Evolutionary conservation across 2,888 invertebrate species (phyloP).

Genomic region (Chironomus tentans): DNA sequence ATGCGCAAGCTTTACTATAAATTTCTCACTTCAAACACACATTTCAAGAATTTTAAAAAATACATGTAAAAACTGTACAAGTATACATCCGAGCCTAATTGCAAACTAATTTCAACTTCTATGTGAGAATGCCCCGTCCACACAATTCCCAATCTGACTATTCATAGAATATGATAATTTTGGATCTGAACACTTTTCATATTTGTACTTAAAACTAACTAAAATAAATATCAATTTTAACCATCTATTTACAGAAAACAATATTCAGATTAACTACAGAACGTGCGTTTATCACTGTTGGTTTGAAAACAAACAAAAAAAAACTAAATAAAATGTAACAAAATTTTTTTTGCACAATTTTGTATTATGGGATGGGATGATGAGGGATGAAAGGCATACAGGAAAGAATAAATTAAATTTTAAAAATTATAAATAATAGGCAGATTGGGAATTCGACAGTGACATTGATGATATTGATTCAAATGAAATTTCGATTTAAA

Average conservation of each 20-base stretch:
- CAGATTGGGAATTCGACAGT: slow-evolving; percentile 46
- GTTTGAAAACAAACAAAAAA: background rate
- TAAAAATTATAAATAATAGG: slow-evolving; percentile 31
- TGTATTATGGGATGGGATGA: background rate
- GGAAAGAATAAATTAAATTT: background rate
- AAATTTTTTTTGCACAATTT: too few relatives aligned
- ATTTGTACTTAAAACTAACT: background rate
- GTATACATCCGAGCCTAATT: slow-evolving; percentile 29
- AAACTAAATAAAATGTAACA: too few relatives aligned
- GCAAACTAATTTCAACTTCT: slow-evolving; percentile 38
- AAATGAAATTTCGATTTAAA: background rate
- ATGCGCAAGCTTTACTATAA: background rate
- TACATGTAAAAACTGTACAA: slow-evolving; percentile 28
- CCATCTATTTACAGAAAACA: background rate
- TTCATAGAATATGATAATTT: slow-evolving; percentile 9
- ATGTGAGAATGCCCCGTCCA: slow-evolving; percentile 69
- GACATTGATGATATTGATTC: slow-evolving; percentile 38
- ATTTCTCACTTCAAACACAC: background rate
- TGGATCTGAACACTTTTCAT: background rate
- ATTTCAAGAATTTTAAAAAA: slow-evolving; percentile 22
- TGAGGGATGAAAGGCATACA: background rate
- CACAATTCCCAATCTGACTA: slow-evolving; percentile 69
- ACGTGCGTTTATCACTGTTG: background rate
- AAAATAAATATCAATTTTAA: background rate
- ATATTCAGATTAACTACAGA: background rate